Evolutionary conservation across 2,888 invertebrate species (phyloP).

Genomic region (Sarcophaga carnaria): DNA sequence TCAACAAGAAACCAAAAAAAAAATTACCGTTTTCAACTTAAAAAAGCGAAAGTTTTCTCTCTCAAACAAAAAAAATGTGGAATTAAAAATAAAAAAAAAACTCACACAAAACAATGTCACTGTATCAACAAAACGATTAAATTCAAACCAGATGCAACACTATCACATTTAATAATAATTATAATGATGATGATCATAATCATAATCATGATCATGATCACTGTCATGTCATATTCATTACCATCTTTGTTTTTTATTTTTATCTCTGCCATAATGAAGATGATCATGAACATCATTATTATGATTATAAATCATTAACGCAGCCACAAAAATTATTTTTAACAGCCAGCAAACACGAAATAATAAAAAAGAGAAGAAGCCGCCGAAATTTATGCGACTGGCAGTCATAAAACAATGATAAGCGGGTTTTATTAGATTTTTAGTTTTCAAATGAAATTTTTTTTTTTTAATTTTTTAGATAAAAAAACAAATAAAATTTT

Average conservation of each 20-base stretch:
- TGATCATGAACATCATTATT: neutral
- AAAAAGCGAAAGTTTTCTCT: neutral
- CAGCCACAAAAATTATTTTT: neutral
- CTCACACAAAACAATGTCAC: constrained; percentile 22
- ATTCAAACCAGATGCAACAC: constrained; percentile 51
- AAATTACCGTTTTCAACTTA: neutral
- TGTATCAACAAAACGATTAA: constrained; percentile 51
- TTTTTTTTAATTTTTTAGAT: too few relatives aligned
- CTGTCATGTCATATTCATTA: neutral
- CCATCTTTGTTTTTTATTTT: neutral
- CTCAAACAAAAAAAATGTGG: neutral
- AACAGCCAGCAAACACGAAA: neutral
- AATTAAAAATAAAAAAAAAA: neutral
- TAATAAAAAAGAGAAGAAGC: neutral
- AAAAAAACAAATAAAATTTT: too few relatives aligned
- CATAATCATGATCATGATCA: neutral
- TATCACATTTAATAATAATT: neutral
- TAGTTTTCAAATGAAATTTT: too few relatives aligned
- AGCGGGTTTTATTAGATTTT: too few relatives aligned
- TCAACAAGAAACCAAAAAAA: neutral
- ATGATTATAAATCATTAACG: neutral
- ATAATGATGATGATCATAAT: too few relatives aligned
- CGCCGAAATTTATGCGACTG: neutral
- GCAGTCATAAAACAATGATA: too few relatives aligned
- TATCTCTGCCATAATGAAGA: neutral